phyloP scores from a whole-genome alignment of 1,140 invertebrate species.

The Achatina immaculata region DNA sequence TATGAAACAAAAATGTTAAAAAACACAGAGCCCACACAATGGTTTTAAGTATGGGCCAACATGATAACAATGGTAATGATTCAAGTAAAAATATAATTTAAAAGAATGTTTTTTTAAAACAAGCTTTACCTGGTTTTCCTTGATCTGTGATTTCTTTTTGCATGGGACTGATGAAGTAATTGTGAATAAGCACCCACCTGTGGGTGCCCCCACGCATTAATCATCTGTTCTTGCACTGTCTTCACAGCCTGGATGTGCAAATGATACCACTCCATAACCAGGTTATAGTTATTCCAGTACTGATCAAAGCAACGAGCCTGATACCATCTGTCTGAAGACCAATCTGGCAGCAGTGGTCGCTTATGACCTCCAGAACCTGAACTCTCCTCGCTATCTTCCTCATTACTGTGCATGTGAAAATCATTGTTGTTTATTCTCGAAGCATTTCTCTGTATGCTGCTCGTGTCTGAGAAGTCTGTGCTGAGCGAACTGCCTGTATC shows the following conservation, averaged over 20 bases:
- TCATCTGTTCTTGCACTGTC: background rate
- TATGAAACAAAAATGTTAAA: no score
- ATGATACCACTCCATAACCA: slow-evolving; percentile 36
- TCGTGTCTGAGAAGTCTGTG: slow-evolving; percentile 35
- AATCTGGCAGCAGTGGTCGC: slow-evolving; percentile 9
- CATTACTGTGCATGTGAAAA: background rate
- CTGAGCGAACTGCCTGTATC: slow-evolving; percentile 12
- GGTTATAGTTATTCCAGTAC: slow-evolving; percentile 28
- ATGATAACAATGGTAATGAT: no score
- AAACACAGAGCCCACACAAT: no score
- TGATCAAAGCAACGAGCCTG: slow-evolving; percentile 28
- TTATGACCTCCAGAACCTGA: background rate
- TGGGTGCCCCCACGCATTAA: background rate
- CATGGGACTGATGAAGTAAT: background rate
- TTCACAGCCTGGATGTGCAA: slow-evolving; percentile 19
- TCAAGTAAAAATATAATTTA: no score
- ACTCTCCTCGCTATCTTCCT: background rate
- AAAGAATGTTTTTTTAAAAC: no score
- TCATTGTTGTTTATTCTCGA: slow-evolving; percentile 7
- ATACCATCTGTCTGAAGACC: slow-evolving; percentile 5
- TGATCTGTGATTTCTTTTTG: background rate
- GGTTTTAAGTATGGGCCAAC: no score
- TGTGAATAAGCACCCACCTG: background rate
- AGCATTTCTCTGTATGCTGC: background rate
- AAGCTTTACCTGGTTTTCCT: slow-evolving; percentile 25